phyloP scores from a whole-genome alignment of 2,888 invertebrate genomes.

The Drosophila buzzatii region DNA sequence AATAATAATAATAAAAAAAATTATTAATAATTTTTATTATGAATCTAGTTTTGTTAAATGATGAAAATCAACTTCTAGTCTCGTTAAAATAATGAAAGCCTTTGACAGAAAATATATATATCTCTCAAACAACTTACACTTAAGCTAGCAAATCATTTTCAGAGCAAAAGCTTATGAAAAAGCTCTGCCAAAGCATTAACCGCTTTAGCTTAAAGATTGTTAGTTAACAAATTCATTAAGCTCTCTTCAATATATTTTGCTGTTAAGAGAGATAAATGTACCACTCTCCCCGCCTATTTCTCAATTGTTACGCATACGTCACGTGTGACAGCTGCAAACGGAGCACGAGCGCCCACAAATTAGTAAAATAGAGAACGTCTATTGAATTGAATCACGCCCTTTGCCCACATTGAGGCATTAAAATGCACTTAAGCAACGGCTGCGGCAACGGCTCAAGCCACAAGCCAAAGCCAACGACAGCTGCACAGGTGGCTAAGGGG shows the following conservation, averaged over 20 bases:
- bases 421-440: constrained; percentile 70
- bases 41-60: too few relatives aligned
- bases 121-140: too few relatives aligned
- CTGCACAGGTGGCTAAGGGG: neutral
- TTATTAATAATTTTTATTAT: too few relatives aligned
- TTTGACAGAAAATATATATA: too few relatives aligned
- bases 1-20: too few relatives aligned
- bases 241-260: neutral
- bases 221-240: neutral
- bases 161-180: too few relatives aligned
- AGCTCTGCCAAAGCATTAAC: too few relatives aligned
- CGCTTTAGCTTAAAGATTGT: neutral
- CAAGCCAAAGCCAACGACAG: neutral
- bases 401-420: constrained; percentile 58
- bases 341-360: constrained; percentile 6
- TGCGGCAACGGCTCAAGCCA: neutral
- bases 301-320: constrained; percentile 56
- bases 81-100: too few relatives aligned
- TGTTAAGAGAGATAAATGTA: neutral
- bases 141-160: too few relatives aligned
- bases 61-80: neutral
- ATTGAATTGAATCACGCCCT: constrained; percentile 52
- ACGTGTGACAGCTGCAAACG: constrained; percentile 31
- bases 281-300: neutral
- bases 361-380: constrained; percentile 6